Evolutionary conservation across 2,888 invertebrate species (phyloP), one percentile per base, ranked within the genome.

Genomic region (Coelinius sp.): DNA sequence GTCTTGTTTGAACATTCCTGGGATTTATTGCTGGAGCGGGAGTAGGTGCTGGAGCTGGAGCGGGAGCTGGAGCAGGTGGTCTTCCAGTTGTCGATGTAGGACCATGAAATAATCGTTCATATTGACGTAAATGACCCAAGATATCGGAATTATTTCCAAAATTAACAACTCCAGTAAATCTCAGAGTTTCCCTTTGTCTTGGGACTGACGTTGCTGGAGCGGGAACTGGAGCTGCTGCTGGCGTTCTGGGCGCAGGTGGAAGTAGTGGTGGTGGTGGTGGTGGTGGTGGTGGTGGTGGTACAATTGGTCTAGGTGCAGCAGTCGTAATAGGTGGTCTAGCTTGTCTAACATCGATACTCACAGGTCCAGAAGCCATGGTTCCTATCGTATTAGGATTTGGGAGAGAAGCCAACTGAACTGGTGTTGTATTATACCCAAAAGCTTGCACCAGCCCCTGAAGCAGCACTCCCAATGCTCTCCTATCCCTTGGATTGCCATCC

Each of bases 141-240:
- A 87, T 46, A 49, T 83, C 75, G 0, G 84, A 77, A 63, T 81
- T 81, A 68, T 87, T 87, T 7, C 87, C 86, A 17, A 88, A 85
- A 68, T 87, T 87, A 0, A 88, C 73, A 5, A 88, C 82, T 0
- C 88, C 88, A 0, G 88, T 88, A 38, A 88, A 79, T 38, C 82
- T 78, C 2, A 88, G 72, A 0, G 86, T 86, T 69, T 88, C 85
- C 5, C 81, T 74, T n/a, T 78, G 84, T n/a, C 78, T 76, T 0
- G 82, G 78, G 2, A 69, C 25, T 7, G 75, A 52, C 1, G 79
- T 38, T 3, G 76, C 12, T 1, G 70, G 53, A 17, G 62, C 31
- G 6, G 73, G 62, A 1, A 72, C 24, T 1, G 53, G 56, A 12
- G 72, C 69, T 1, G 76, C 59, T 1, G 76, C 27, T 10, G 73